Evolutionary conservation across 2,797 vertebrate genomes (phyloP).

Genomic region (Smutsia temminckii): DNA sequence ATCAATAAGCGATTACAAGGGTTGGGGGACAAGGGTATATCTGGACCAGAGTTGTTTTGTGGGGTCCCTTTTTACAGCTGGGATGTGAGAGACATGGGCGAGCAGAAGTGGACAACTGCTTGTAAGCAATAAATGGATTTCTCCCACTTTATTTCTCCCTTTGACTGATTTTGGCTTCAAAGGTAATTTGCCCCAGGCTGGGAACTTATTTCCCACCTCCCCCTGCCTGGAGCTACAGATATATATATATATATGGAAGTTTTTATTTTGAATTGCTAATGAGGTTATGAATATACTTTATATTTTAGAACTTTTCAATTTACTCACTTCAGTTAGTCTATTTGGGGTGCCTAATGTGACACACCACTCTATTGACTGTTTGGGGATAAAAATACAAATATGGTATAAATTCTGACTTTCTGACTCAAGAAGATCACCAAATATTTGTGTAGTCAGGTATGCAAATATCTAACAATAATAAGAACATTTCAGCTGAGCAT

Average conservation of each 20-base stretch:
- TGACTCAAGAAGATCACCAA: neutral
- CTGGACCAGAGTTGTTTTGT: no score
- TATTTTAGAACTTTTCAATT: neutral
- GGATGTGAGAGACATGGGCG: no score
- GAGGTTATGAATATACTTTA: neutral
- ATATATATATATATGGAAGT: neutral
- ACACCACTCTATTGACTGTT: neutral
- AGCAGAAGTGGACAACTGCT: no score
- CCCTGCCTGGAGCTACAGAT: no score
- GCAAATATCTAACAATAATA: neutral
- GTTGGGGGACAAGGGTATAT: no score
- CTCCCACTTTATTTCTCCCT: no score
- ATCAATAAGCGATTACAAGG: no score
- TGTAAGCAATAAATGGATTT: no score
- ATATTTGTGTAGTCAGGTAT: neutral
- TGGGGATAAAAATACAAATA: neutral
- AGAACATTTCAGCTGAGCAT: neutral
- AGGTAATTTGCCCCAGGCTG: no score
- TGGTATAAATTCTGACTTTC: neutral
- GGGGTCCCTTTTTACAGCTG: no score
- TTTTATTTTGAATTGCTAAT: neutral
- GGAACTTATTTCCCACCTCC: no score
- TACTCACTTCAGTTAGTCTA: neutral
- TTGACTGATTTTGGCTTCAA: no score
- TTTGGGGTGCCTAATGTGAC: neutral